Evolutionary conservation across 1,140 invertebrate species (phyloP), one percentile per base, ranked within the genome.

Genomic region (Zaprionus vittiger): DNA sequence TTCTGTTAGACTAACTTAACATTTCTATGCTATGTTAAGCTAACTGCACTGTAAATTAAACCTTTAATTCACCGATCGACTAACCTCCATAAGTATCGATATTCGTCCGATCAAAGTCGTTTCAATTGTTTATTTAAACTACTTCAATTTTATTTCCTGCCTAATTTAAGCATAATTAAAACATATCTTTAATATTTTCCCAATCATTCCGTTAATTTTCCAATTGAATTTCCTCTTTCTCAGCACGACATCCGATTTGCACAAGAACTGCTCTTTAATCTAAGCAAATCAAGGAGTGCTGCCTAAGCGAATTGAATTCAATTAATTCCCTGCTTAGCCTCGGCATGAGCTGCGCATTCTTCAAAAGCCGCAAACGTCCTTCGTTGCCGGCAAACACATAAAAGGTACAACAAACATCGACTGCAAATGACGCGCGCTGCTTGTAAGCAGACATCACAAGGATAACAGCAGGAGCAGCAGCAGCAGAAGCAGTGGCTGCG

Each of bases 401-500:
- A 70, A 63, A 57, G 73, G 59, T 65, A 71, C 54, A 59, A 54
- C 52, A 60, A 57, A 59, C 28, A 64, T 31, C 55, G 66, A 68
- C 74, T 77, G 81, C 77, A 80, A 83, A 55, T 80, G 77, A 83
- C 77, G 67, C 79, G 77, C 60, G 24, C 49, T 72, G 81, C 67
- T 80, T 83, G 80, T 83, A 61, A 49, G 63, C 64, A 65, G 63
- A 76, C 63, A 55, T 52, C 65, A 12, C 11, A 79, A 69, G 38
- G 64, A 83, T 76, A 82, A 70, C 63, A 83, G n/a, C 57, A 75
- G 56, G 55, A 64, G 55, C 60, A 64, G 60, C 17, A 78, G 38
- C 22, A 66, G 31, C 47, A 34, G 54, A 44, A 49, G 26, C 17
- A 54, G 41, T 49, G 62, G 24, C 34, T 31, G 28, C 47, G 26